These are phyloP conservation scores for Drosophila kurseongensis DNA, from an alignment of 1,140 invertebrate genomes.

Conservation along the genomic window DNA sequence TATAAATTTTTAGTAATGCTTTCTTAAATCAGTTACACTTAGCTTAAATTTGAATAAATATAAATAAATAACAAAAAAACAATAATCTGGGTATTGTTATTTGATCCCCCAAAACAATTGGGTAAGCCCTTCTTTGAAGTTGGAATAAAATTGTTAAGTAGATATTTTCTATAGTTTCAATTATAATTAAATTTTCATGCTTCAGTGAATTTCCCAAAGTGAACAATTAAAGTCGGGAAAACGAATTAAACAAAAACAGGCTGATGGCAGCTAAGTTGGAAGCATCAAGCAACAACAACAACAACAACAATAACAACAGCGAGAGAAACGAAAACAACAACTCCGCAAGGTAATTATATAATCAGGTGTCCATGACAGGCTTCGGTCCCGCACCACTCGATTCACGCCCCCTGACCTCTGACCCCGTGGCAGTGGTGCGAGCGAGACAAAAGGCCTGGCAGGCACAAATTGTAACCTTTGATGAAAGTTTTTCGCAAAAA, in stretches of 20 bases:
- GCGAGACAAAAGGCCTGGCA: conserved; percentile 44
- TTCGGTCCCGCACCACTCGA: not conserved
- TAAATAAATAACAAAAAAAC: too few species aligned
- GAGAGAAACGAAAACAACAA: conserved; percentile 22
- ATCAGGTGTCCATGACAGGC: conserved; percentile 73
- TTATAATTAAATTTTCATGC: not conserved
- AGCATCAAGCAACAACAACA: conserved; percentile 33
- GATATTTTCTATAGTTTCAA: not conserved
- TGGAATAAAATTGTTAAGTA: too few species aligned
- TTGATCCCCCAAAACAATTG: too few species aligned
- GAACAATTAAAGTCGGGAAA: conserved; percentile 21
- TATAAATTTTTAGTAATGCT: too few species aligned
- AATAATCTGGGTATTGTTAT: too few species aligned
- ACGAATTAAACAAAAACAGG: conserved; percentile 29
- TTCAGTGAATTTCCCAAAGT: not conserved
- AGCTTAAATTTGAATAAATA: too few species aligned
- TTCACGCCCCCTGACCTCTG: not conserved
- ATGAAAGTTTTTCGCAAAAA: conserved; percentile 77
- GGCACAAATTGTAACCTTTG: conserved; percentile 76
- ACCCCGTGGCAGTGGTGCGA: not conserved
- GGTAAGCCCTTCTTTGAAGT: too few species aligned
- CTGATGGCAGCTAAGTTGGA: conserved; percentile 15
- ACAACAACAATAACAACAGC: conserved; percentile 12
- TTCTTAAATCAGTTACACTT: too few species aligned
- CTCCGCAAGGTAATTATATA: conserved; percentile 61